Conservation (phyloP, 1,140 invertebrate genomes). For the Lepidostoma basale region DNA sequence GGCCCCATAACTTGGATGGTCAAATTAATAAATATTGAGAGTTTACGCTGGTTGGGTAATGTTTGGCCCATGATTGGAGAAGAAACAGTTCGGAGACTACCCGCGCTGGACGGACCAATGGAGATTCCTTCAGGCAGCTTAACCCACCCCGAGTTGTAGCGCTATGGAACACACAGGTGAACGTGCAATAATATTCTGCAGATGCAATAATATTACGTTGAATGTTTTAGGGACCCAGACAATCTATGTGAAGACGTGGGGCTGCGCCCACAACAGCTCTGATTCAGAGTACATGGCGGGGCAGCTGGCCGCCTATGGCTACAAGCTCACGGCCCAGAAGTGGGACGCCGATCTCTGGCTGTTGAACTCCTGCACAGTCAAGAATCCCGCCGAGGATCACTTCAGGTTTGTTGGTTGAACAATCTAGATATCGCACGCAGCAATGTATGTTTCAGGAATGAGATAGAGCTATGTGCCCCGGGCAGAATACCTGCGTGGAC, state of each 20-base stretch:
- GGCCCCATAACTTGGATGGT: too few relatives aligned
- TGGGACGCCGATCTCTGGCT: conserved; percentile 89
- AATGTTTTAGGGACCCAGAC: conserved; percentile 76
- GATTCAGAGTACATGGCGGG: conserved; percentile 99
- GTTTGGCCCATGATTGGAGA: too few relatives aligned
- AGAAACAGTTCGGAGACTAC: too few relatives aligned
- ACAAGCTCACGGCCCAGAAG: conserved; percentile 84
- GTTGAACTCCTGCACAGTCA: conserved; percentile 97
- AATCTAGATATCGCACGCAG: too few relatives aligned
- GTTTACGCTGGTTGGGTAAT: too few relatives aligned
- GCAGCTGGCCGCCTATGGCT: conserved; percentile 85
- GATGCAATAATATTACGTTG: too few relatives aligned
- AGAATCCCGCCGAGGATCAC: conserved; percentile 95
- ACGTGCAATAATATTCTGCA: too few relatives aligned
- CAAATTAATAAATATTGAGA: too few relatives aligned
- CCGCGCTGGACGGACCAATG: too few relatives aligned
- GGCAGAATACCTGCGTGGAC: conserved; percentile 74
- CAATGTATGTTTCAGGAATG: conserved; percentile 82
- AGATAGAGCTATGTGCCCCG: conserved; percentile 83
- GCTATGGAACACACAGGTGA: too few relatives aligned
- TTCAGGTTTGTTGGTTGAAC: conserved; percentile 69
- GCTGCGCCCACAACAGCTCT: conserved; percentile 95
- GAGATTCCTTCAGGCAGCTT: too few relatives aligned
- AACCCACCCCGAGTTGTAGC: too few relatives aligned
- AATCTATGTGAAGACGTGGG: conserved; percentile 96